Evolutionary conservation across 2,888 invertebrate genomes (phyloP).

Genomic region (Philhelius pedissequus): DNA sequence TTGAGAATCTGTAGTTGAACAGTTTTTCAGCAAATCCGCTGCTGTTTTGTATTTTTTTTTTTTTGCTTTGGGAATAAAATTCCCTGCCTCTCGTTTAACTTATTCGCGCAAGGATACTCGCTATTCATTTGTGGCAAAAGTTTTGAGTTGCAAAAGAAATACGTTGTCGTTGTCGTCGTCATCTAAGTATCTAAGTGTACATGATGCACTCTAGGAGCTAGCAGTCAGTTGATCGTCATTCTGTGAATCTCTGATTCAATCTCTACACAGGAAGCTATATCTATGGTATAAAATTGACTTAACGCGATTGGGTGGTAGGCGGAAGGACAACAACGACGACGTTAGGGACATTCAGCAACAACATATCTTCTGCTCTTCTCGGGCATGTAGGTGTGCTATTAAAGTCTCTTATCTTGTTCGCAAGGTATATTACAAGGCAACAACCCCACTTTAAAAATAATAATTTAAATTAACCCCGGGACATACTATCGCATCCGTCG

Average conservation of each 20-base stretch:
- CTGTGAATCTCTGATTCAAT: slow-evolving; percentile 5
- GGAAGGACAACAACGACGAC: background rate
- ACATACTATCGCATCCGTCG: slow-evolving; percentile 63
- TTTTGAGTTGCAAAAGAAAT: slow-evolving; percentile 46
- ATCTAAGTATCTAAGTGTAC: slow-evolving; percentile 18
- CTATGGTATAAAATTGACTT: slow-evolving; percentile 57
- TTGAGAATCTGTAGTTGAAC: background rate
- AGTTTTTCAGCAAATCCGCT: background rate
- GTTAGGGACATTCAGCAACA: slow-evolving; percentile 17
- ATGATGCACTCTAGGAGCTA: slow-evolving; percentile 49
- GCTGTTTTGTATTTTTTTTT: background rate
- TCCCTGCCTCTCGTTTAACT: background rate
- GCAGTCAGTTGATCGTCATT: slow-evolving; percentile 54
- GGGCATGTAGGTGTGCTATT: slow-evolving; percentile 63
- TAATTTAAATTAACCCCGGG: slow-evolving; percentile 69
- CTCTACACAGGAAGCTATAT: slow-evolving; percentile 43
- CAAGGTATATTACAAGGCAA: slow-evolving; percentile 67
- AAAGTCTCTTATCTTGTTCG: slow-evolving; percentile 65
- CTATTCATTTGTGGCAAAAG: slow-evolving; percentile 39
- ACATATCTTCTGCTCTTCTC: slow-evolving; percentile 7
- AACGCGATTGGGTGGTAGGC: slow-evolving; percentile 20
- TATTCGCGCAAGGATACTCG: slow-evolving; percentile 13
- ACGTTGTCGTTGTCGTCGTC: background rate
- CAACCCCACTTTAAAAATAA: slow-evolving; percentile 69
- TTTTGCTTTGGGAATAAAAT: background rate